phyloP scores from a whole-genome alignment of 2,888 invertebrate species.

The Cephonodes hylas region DNA sequence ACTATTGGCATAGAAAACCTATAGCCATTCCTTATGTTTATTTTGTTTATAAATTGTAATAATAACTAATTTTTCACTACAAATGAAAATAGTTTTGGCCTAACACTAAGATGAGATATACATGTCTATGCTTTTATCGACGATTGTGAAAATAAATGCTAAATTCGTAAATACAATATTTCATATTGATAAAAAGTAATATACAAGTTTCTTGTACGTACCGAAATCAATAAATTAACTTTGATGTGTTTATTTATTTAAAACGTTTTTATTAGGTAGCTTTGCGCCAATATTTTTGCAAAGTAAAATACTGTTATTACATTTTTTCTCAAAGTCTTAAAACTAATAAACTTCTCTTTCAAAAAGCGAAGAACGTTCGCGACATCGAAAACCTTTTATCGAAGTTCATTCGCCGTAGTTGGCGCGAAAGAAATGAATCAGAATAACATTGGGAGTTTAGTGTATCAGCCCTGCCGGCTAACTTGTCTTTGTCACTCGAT shows the following conservation, averaged over 20 bases:
- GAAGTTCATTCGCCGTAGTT: slow-evolving; percentile 44
- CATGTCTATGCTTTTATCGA: too few species aligned
- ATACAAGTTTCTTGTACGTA: too few species aligned
- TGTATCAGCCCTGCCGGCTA: slow-evolving; percentile 4
- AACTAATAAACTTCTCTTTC: slow-evolving; percentile 20
- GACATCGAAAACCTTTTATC: slow-evolving; percentile 67
- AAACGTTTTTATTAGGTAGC: not conserved
- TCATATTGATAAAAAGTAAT: too few species aligned
- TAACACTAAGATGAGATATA: too few species aligned
- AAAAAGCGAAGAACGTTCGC: slow-evolving; percentile 39
- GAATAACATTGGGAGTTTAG: slow-evolving; percentile 17
- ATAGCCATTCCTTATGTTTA: too few species aligned
- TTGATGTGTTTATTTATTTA: not conserved
- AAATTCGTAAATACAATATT: too few species aligned
- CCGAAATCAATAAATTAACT: not conserved
- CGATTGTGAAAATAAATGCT: too few species aligned
- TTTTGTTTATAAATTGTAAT: too few species aligned
- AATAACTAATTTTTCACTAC: too few species aligned
- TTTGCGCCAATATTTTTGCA: not conserved
- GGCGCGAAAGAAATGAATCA: slow-evolving; percentile 46
- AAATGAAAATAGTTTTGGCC: too few species aligned
- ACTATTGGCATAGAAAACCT: too few species aligned
- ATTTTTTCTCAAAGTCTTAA: slow-evolving; percentile 6
- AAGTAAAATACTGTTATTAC: not conserved
- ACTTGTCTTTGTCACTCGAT: slow-evolving; percentile 16